These are phyloP conservation scores for Trissoscelio sp. DNA, from an alignment of 2,888 invertebrate genomes.

Conservation along the genomic window DNA sequence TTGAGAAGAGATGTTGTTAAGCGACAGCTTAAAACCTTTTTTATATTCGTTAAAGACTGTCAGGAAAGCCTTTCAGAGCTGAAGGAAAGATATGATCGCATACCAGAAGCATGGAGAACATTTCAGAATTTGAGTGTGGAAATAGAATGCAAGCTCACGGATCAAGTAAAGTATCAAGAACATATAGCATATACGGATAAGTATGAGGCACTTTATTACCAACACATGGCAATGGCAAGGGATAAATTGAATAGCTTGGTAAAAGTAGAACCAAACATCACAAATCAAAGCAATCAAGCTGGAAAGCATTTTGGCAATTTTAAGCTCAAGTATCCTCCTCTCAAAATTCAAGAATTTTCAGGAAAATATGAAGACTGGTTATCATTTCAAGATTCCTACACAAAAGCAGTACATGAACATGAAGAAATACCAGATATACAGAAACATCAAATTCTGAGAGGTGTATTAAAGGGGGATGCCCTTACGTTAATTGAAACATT, in stretches of 20 bases:
- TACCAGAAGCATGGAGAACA: background rate
- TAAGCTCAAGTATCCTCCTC: no score
- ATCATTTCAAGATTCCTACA: no score
- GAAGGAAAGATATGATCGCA: constrained; percentile 11
- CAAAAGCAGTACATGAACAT: no score
- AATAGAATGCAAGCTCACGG: background rate
- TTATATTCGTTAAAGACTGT: background rate
- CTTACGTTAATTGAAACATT: background rate
- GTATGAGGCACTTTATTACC: background rate
- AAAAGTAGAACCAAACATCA: background rate
- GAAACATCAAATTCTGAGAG: no score
- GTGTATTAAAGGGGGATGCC: background rate
- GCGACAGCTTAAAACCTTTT: constrained; percentile 14
- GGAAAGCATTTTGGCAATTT: no score
- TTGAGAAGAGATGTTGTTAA: constrained; percentile 12
- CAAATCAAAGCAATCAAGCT: background rate
- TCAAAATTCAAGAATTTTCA: no score
- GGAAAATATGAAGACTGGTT: no score
- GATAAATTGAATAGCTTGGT: background rate
- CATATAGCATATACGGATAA: background rate
- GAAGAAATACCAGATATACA: no score
- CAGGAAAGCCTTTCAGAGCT: background rate
- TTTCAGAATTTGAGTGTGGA: constrained; percentile 14
- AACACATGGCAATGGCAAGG: background rate
- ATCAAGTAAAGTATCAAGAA: background rate